phyloP scores from a whole-genome alignment of 2,113 vertebrate species.

The Ibidorhyncha struthersii region DNA sequence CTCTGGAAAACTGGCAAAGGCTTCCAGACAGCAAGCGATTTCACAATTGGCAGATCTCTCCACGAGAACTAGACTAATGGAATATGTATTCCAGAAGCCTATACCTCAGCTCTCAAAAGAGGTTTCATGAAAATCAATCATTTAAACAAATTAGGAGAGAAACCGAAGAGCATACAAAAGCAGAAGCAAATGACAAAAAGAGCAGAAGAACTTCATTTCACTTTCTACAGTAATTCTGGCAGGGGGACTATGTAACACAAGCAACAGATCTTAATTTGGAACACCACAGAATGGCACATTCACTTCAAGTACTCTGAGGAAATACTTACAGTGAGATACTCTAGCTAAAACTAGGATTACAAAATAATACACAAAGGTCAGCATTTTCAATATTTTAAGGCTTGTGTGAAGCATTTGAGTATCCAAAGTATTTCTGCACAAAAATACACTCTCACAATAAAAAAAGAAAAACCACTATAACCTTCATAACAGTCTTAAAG shows the following conservation, averaged over 20 bases:
- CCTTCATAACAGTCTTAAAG: background rate
- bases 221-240: background rate
- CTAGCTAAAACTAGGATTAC: background rate
- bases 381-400: background rate
- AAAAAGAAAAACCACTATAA: background rate
- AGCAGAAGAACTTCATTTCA: background rate
- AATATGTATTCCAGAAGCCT: background rate
- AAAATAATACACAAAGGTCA: background rate
- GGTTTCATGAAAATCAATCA: background rate
- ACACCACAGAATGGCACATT: background rate
- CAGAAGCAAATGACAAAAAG: background rate
- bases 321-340: background rate
- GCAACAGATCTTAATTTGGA: background rate
- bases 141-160: background rate
- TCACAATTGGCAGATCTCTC: background rate
- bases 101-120: background rate
- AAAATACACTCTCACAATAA: background rate
- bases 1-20: background rate
- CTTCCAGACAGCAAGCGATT: background rate
- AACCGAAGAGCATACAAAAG: background rate
- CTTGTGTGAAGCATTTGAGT: background rate
- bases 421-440: background rate
- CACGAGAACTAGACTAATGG: background rate
- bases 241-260: background rate
- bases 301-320: background rate